Conservation (phyloP, 2,888 invertebrate genomes). For the Trachelus troglodyta region DNA sequence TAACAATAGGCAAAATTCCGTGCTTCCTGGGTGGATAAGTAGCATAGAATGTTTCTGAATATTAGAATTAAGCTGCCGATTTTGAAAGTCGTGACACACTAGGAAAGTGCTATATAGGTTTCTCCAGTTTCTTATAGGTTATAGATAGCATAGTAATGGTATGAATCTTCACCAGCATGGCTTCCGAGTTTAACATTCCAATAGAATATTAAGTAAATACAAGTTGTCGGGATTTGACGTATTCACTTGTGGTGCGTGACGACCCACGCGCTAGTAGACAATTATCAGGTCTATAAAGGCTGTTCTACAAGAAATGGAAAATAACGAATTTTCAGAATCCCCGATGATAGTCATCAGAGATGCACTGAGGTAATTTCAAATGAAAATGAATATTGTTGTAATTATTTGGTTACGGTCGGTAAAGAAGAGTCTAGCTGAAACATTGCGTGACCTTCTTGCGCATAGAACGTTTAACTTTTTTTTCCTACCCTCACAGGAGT, state of each 20-base stretch:
- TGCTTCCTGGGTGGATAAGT: neutral
- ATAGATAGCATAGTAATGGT: neutral
- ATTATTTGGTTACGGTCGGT: neutral
- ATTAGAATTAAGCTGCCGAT: neutral
- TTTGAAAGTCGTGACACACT: neutral
- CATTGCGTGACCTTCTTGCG: no score
- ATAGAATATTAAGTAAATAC: neutral
- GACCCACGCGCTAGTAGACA: neutral
- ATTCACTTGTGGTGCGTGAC: neutral
- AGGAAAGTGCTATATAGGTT: neutral
- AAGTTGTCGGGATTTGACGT: neutral
- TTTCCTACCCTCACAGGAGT: neutral
- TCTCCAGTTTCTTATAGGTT: neutral
- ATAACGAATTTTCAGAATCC: neutral
- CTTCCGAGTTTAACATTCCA: neutral
- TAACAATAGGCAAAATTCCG: neutral
- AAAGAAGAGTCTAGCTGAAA: no score
- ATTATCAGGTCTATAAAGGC: neutral
- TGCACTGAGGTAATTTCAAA: neutral
- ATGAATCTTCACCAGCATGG: neutral
- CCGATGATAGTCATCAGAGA: neutral
- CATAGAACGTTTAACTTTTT: neutral
- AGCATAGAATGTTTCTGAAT: neutral
- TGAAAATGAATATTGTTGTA: neutral
- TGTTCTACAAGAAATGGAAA: no score